Percentiles rank a stretch among this genome's conserved stretches.
phyloP scores from a whole-genome alignment of 2,888 invertebrate species.

The Melinaea marsaeus region DNA sequence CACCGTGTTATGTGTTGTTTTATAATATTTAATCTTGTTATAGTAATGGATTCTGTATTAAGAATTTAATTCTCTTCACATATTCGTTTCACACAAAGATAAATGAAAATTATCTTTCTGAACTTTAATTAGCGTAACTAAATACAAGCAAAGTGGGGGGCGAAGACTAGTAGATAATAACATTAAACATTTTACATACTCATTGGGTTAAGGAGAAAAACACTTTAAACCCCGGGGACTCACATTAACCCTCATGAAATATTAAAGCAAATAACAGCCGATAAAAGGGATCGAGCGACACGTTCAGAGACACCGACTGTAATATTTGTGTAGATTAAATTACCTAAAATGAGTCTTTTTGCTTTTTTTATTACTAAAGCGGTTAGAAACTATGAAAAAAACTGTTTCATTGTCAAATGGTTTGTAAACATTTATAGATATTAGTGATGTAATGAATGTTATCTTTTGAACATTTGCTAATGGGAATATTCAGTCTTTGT shows the following conservation, averaged over 20 bases:
- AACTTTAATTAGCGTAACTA: too few species aligned
- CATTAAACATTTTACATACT: conserved; percentile 1
- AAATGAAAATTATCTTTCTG: too few species aligned
- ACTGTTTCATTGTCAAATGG: neutral
- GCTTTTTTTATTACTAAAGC: neutral
- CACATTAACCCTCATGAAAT: conserved; percentile 19
- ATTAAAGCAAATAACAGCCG: conserved; percentile 18
- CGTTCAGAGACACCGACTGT: conserved; percentile 4
- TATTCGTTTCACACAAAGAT: too few species aligned
- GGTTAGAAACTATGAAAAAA: neutral
- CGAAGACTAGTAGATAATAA: neutral
- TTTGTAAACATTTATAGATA: too few species aligned
- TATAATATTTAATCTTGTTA: too few species aligned
- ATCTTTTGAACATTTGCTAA: too few species aligned
- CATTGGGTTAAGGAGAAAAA: neutral
- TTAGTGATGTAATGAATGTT: too few species aligned
- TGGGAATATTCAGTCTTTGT: too few species aligned
- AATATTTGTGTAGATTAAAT: conserved; percentile 1
- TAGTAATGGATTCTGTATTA: too few species aligned
- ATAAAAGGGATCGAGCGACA: conserved; percentile 11
- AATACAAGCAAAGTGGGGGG: neutral
- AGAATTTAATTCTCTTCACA: too few species aligned
- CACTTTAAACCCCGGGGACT: conserved; percentile 5
- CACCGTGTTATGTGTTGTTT: too few species aligned
- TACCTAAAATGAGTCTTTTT: neutral